Conservation (phyloP, 2,888 invertebrate species). For the Spisula solida region DNA sequence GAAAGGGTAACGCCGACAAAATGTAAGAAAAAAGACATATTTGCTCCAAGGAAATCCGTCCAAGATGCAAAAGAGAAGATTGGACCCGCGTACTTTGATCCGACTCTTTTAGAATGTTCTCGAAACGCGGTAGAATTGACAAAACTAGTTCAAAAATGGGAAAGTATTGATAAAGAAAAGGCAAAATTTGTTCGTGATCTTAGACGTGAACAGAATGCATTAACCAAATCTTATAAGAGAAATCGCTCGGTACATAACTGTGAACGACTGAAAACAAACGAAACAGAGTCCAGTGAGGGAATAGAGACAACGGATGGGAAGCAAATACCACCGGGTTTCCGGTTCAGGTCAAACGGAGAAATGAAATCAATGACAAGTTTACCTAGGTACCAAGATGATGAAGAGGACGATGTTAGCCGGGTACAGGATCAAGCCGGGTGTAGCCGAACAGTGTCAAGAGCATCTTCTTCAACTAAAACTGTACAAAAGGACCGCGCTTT, state of each 20-base stretch:
- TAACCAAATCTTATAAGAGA: slow-evolving; percentile 62
- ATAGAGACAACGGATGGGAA: slow-evolving; percentile 59
- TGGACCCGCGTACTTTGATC: slow-evolving; percentile 75
- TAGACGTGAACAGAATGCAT: slow-evolving; percentile 65
- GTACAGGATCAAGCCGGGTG: background rate
- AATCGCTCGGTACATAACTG: background rate
- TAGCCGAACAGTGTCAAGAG: background rate
- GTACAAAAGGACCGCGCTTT: background rate
- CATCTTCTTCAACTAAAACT: background rate
- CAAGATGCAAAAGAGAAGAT: slow-evolving; percentile 75
- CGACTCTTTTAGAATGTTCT: slow-evolving; percentile 77
- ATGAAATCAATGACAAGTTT: slow-evolving; percentile 66
- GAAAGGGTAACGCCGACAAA: background rate
- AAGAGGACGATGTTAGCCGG: slow-evolving; percentile 32
- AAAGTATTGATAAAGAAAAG: slow-evolving; percentile 75
- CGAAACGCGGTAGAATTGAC: slow-evolving; percentile 77
- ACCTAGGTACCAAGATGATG: slow-evolving; percentile 30
- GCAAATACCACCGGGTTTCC: slow-evolving; percentile 75
- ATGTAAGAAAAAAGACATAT: slow-evolving; percentile 59
- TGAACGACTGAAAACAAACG: background rate
- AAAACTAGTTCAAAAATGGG: slow-evolving; percentile 72
- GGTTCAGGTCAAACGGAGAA: slow-evolving; percentile 76
- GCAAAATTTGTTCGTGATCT: slow-evolving; percentile 67
- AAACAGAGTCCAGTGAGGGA: background rate
- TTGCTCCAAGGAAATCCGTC: slow-evolving; percentile 74